Conservation (phyloP, 2,113 vertebrate species). For the Ancistrus triradiatus region DNA sequence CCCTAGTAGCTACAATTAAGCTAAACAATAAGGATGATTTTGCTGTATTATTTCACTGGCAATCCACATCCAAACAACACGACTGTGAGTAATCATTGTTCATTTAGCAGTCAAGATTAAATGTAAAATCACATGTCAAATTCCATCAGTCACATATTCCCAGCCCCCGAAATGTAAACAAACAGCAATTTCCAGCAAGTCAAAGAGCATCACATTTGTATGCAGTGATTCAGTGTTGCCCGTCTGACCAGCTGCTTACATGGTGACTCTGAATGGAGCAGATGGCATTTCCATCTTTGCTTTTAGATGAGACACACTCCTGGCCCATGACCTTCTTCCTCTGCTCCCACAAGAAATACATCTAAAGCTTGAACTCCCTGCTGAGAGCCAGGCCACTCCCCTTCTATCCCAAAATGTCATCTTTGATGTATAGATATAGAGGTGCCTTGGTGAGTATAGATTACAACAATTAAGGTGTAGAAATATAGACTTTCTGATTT, state of each 20-base stretch:
- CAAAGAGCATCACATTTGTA: conserved; percentile 17
- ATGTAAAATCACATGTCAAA: conserved; percentile 12
- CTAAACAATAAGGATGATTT: too few relatives aligned
- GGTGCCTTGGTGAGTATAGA: neutral
- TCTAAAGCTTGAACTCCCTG: conserved; percentile 10
- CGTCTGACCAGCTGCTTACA: conserved; percentile 20
- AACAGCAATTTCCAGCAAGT: conserved; percentile 12
- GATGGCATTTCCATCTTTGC: conserved; percentile 35
- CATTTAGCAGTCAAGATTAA: too few relatives aligned
- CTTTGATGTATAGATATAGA: conserved; percentile 27
- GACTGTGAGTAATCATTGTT: too few relatives aligned
- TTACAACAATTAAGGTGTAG: neutral
- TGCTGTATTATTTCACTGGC: too few relatives aligned
- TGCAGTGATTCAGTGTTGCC: conserved; percentile 17
- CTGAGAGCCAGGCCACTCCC: conserved; percentile 6
- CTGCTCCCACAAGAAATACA: conserved; percentile 11
- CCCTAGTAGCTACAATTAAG: too few relatives aligned
- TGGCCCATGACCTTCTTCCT: conserved; percentile 43
- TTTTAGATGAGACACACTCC: conserved; percentile 22
- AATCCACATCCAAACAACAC: too few relatives aligned
- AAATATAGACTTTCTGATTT: too few relatives aligned
- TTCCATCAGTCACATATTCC: neutral
- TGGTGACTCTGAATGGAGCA: conserved; percentile 26
- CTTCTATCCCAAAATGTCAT: conserved; percentile 36
- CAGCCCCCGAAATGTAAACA: neutral